Percentiles rank a stretch among this genome's conserved stretches.
Conservation (phyloP, 2,797 vertebrate genomes). For the Pseudocheirus occidentalis region DNA sequence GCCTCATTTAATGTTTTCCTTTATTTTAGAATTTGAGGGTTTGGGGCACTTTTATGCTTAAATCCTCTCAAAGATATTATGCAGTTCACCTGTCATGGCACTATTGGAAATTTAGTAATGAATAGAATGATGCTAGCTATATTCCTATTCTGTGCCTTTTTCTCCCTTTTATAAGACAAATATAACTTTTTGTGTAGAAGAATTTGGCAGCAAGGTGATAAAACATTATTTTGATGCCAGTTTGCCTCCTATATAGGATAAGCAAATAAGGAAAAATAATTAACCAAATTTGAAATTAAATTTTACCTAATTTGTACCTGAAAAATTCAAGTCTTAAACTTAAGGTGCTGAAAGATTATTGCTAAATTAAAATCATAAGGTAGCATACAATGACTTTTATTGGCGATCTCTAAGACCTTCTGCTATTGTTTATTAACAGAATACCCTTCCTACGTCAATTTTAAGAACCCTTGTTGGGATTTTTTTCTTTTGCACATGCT, state of each 20-base stretch:
- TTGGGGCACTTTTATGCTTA: slow-evolving; percentile 62
- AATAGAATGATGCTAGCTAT: background rate
- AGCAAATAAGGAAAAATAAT: slow-evolving; percentile 11
- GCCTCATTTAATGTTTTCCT: background rate
- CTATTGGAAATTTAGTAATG: slow-evolving; percentile 64
- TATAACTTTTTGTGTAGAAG: background rate
- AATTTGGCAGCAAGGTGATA: too few relatives aligned
- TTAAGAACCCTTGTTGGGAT: slow-evolving; percentile 43
- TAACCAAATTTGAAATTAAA: slow-evolving; percentile 37
- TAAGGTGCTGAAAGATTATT: slow-evolving; percentile 23
- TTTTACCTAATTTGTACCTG: slow-evolving; percentile 44
- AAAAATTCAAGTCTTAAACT: slow-evolving; percentile 48
- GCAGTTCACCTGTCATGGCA: slow-evolving; percentile 62
- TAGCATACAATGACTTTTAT: background rate
- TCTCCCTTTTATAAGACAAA: background rate
- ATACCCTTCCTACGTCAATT: background rate
- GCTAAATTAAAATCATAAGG: slow-evolving; percentile 40
- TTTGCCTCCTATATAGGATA: background rate
- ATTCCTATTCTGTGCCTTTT: background rate
- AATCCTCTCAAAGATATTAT: slow-evolving; percentile 63
- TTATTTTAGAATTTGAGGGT: slow-evolving; percentile 71
- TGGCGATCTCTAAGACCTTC: slow-evolving; percentile 46
- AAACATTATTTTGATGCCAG: background rate
- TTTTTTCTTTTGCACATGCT: slow-evolving; percentile 25
- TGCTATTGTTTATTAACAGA: background rate